Evolutionary conservation across 2,797 vertebrate genomes (phyloP).

Genomic region (Acanthis flammea): DNA sequence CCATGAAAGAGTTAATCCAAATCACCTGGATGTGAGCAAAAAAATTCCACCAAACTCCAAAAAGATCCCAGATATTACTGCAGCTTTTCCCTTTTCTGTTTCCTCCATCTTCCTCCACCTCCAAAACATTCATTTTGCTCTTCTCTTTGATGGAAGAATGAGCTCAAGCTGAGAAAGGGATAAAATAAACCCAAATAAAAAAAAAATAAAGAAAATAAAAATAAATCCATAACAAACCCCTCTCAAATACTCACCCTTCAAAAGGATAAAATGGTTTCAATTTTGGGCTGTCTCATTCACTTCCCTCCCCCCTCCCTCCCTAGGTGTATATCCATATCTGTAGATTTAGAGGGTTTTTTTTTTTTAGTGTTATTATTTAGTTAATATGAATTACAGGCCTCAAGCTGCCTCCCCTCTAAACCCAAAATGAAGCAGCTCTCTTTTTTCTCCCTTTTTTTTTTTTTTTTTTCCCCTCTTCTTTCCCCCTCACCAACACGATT

Average conservation of each 20-base stretch:
- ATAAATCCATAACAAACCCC: conserved; percentile 59
- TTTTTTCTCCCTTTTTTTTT: conserved; percentile 58
- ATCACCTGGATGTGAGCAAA: not conserved
- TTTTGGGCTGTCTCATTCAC: conserved; percentile 67
- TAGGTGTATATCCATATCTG: conserved; percentile 55
- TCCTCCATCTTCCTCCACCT: conserved; percentile 44
- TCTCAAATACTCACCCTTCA: conserved; percentile 58
- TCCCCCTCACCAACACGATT: conserved; percentile 90
- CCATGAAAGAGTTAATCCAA: not conserved
- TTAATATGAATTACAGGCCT: conserved; percentile 81
- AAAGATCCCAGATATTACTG: not conserved
- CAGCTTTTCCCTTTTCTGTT: not conserved
- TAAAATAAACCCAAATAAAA: conserved; percentile 51
- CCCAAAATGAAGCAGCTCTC: conserved; percentile 80
- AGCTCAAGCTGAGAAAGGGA: conserved; percentile 52
- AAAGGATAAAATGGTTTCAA: conserved; percentile 72
- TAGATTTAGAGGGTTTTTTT: conserved; percentile 55
- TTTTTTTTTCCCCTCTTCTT: conserved; percentile 43
- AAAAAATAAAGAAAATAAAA: conserved; percentile 57
- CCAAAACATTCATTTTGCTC: conserved; percentile 24
- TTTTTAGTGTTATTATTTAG: conserved; percentile 75
- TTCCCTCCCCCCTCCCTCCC: conserved; percentile 26
- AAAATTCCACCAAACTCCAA: not conserved
- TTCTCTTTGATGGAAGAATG: conserved; percentile 25
- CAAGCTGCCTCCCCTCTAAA: conserved; percentile 75